These are phyloP conservation scores for Tetranychus truncatus DNA, from an alignment of 2,888 invertebrate species.

Conservation along the genomic window DNA sequence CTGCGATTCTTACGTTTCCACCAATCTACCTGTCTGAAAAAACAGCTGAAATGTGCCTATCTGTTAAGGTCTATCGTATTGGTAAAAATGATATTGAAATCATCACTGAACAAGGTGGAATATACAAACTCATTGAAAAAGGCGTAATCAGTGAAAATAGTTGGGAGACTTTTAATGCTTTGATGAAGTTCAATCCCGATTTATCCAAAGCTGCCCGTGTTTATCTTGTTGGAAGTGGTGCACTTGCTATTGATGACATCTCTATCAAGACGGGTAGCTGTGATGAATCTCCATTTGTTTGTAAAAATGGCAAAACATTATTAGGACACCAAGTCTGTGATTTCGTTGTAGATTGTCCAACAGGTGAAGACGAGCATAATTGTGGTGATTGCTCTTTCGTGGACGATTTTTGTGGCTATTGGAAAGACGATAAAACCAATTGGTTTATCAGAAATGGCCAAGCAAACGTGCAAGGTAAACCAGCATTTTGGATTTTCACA, in stretches of 20 bases:
- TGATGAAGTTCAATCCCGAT: neutral
- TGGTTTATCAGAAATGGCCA: neutral
- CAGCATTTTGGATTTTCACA: neutral
- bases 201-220: neutral
- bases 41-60: neutral
- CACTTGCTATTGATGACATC: neutral
- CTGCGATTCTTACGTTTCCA: neutral
- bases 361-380: conserved; percentile 1
- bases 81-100: neutral
- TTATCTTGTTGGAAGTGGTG: neutral
- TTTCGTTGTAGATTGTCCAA: neutral
- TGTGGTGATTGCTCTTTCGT: neutral
- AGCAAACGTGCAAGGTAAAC: neutral
- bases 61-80: neutral
- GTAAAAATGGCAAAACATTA: neutral
- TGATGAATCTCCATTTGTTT: neutral
- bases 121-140: neutral
- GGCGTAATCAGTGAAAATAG: neutral
- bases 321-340: neutral
- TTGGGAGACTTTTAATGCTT: neutral
- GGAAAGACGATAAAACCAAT: neutral
- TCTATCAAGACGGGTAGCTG: neutral
- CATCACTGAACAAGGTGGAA: neutral
- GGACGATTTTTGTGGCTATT: neutral
- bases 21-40: neutral